Percentiles rank a stretch among this genome's conserved stretches.
Evolutionary conservation across 2,113 vertebrate species (phyloP).

Genomic region (Andinoacara biseriatus): DNA sequence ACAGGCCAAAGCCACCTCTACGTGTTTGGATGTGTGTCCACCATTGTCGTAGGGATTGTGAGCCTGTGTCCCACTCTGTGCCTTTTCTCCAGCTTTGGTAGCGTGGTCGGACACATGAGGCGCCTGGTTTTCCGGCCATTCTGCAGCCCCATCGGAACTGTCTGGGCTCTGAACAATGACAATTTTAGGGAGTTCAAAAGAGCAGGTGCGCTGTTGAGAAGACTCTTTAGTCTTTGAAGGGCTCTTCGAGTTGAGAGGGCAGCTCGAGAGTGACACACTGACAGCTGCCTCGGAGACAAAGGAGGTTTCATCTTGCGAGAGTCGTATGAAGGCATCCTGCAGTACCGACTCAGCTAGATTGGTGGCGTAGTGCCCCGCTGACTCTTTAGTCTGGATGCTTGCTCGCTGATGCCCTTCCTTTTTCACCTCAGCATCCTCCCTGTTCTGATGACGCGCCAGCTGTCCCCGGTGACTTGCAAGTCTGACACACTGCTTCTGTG

Average conservation of each 20-base stretch:
- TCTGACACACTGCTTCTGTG: constrained; percentile 71
- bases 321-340: constrained; percentile 93
- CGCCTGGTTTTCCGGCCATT: constrained; percentile 82
- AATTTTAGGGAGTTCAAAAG: constrained; percentile 94
- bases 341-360: constrained; percentile 94
- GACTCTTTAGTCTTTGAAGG: constrained; percentile 67
- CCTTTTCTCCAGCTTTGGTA: constrained; percentile 48
- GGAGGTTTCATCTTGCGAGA: constrained; percentile 87
- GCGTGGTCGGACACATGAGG: constrained; percentile 69
- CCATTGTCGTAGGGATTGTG: constrained; percentile 25
- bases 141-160: constrained; percentile 80
- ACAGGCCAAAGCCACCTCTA: constrained; percentile 91
- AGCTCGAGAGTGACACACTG: constrained; percentile 74
- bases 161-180: constrained; percentile 97
- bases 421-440: constrained; percentile 67
- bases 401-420: constrained; percentile 37
- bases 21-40: constrained; percentile 78
- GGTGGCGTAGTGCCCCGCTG: constrained; percentile 89
- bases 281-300: constrained; percentile 83
- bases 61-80: constrained; percentile 54
- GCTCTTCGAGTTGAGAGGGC: constrained; percentile 31
- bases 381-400: constrained; percentile 57
- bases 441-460: constrained; percentile 66
- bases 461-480: constrained; percentile 69
- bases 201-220: constrained; percentile 78